Base-by-base conservation (phyloP, 2,888 invertebrate genomes). In the Eupelmus urozonus region DNA sequence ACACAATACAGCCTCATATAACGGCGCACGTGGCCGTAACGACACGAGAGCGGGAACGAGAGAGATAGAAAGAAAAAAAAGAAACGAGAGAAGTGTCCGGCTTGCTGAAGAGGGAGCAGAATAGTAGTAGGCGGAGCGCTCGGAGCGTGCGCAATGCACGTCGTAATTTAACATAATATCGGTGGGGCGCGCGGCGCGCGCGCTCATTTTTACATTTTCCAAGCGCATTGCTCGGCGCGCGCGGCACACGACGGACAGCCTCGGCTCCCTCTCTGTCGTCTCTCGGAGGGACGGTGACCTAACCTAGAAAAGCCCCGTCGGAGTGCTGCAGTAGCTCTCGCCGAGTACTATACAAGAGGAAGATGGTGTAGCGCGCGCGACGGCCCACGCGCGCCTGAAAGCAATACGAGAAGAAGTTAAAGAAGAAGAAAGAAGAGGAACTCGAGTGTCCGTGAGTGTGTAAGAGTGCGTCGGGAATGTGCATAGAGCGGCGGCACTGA, bases 301-400 rank as follows among this genome's bases (percentile, higher is more conserved):
- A 74, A 70, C 78, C 80, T 78, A 62, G 16, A 69, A 59, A 57
- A 51, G 25, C 1, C n/a, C n/a, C 63, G 63, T n/a, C 53, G 29
- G n/a, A 29, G 59, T 34, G 7, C 23, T 23, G 55, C 23, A 55
- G 55, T 29, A 65, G 45, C 49, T 16, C 9, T 34, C 3, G 34
- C 9, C 34, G 34, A 34, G 34, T 5, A 9, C 34, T 34, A 45
- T n/a, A 20, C 4, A 29, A 9, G 18, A 42, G 40, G 23, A 55
- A 23, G 40, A 55, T 67, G 55, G 67, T 67, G 67, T 51, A 23
- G 25, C 23, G n/a, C 4, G 7, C n/a, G n/a, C n/a, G 18, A 18
- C 20, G 34, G 34, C 18, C 29, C 16, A 51, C 49, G 51, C 45
- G 27, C 49, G 29, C 49, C 49, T 11, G 27, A 53, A 23, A 34